phyloP scores from a whole-genome alignment of 1,140 invertebrate genomes.

The Diploscapter pachys region DNA sequence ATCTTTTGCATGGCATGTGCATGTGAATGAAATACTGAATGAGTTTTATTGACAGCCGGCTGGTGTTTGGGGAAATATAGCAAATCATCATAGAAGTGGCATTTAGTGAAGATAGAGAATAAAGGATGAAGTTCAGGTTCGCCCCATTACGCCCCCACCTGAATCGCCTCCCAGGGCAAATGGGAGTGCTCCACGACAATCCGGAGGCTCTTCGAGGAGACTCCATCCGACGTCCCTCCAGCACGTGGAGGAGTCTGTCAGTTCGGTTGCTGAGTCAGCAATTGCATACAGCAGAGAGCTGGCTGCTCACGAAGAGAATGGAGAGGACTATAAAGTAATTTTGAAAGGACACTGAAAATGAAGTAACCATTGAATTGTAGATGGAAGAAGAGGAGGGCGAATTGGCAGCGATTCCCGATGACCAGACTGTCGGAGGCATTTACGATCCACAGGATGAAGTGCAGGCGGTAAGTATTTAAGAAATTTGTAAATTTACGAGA shows the following conservation, averaged over 20 bases:
- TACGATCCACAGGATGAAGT: too few relatives aligned
- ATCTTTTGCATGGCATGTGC: too few relatives aligned
- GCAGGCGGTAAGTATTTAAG: too few relatives aligned
- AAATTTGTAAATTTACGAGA: not conserved
- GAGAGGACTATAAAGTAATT: constrained; percentile 6
- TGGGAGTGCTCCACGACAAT: too few relatives aligned
- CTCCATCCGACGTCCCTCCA: constrained; percentile 9
- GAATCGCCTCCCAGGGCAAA: constrained; percentile 1
- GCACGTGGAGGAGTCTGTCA: not conserved
- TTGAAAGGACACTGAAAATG: not conserved
- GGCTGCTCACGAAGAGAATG: constrained; percentile 4
- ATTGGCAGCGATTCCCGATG: not conserved
- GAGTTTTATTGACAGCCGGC: too few relatives aligned
- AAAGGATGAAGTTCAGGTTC: constrained; percentile 13
- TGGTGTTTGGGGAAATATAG: too few relatives aligned
- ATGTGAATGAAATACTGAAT: too few relatives aligned
- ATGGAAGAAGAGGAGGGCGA: not conserved
- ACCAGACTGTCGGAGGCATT: too few relatives aligned
- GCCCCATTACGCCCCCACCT: constrained; percentile 13
- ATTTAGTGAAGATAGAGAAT: too few relatives aligned
- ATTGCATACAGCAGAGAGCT: constrained; percentile 2
- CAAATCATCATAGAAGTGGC: too few relatives aligned
- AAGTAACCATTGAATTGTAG: not conserved
- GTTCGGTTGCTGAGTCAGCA: constrained; percentile 5
- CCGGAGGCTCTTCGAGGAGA: not conserved